Base-by-base conservation (phyloP, 2,888 invertebrate species). In the Palloptera scutellata region DNA sequence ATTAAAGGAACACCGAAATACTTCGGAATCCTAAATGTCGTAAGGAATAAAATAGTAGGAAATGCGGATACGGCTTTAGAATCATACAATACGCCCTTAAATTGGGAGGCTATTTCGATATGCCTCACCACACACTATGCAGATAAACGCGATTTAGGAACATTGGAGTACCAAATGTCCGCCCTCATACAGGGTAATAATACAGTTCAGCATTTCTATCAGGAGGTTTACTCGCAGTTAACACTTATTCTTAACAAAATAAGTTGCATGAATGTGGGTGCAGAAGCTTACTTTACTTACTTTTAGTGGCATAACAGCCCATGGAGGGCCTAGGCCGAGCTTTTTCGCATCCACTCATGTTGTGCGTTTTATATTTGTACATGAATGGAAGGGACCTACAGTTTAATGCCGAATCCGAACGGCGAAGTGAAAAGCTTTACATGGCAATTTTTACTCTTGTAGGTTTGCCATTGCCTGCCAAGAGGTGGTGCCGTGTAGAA, bases 51-150 rank as follows among this genome's bases (percentile, higher is more conserved):
- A 13, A 66, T 63, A 15, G 60, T 66, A 63, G 62, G 69, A 2
- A 54, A 69, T 42, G 69, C 66, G 13, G 66, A 69, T 20, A 61
- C 45, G 12, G 61, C 61, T 15, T 48, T 69, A 1, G 66, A 60
- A 48, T 66, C 66, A 11, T 61, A 69, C 30, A 69, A 64, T 12
- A 69, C 66, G 2, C 69, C 66, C 11, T 42, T 67, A 12, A 54
- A 69, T 48, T 69, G 69, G 63, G 12, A 54, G 13, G 61, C 45
- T 0, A 67, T 67, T 41, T 61, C 61, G 6, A 42, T 20, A 12
- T 67, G 70, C 30, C 48, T 70, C 15, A 64, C 64, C 2, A 8
- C 45, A 11, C 70, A 70, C 13, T 70, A 64, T 40, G 67, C 57
- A 10, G 67, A 70, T 42, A 70, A 69, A 43, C 59, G 62, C 19